Percentiles rank a stretch among this genome's conserved stretches.
Conservation (phyloP, 2,113 vertebrate species). For the Platycercus adscitus region DNA sequence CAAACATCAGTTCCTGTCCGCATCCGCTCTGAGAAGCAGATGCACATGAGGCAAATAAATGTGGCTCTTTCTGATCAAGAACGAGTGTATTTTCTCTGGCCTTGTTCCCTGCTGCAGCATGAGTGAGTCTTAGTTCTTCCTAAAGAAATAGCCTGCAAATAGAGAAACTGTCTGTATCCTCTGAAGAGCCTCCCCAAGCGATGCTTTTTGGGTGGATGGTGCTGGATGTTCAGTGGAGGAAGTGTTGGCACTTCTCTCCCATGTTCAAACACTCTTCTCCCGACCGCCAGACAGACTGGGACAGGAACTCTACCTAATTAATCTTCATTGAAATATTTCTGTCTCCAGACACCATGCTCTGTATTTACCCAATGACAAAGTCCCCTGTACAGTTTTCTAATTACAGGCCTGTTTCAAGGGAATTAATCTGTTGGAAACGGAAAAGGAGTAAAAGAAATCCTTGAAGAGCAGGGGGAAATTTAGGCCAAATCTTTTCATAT, state of each 20-base stretch:
- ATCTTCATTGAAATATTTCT: conserved; percentile 61
- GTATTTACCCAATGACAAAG: conserved; percentile 67
- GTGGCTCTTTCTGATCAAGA: neutral
- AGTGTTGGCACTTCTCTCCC: neutral
- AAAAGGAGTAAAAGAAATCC: neutral
- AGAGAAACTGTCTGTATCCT: neutral
- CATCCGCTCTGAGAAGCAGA: neutral
- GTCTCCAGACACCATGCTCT: conserved; percentile 65
- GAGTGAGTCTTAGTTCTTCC: neutral
- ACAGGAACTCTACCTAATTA: conserved; percentile 51
- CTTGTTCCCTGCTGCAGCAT: neutral
- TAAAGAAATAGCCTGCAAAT: neutral
- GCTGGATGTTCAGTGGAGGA: fast-evolving
- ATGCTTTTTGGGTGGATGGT: neutral
- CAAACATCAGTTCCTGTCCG: neutral
- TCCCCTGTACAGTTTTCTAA: conserved; percentile 65
- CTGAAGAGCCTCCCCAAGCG: neutral
- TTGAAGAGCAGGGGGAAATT: neutral
- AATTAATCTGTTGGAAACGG: conserved; percentile 20
- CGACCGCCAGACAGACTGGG: neutral
- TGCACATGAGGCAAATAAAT: neutral
- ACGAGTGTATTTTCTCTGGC: neutral
- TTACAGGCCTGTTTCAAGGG: conserved; percentile 60
- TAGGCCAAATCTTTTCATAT: neutral
- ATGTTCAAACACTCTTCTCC: neutral